Conservation (phyloP, 2,797 vertebrate species). For the Scolopax rusticola region DNA sequence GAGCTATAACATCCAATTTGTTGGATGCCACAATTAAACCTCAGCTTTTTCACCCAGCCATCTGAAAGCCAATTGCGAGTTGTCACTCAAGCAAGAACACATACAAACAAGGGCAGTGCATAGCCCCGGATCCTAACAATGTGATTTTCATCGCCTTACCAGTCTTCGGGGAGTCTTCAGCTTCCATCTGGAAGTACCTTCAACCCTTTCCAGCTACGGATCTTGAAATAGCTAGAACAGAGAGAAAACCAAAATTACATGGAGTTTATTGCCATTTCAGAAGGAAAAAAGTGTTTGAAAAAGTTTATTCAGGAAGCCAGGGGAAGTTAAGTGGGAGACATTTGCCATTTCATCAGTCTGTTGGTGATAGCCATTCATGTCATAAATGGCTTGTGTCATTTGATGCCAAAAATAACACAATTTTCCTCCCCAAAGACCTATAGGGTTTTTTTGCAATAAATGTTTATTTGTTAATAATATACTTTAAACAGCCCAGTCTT, state of each 20-base stretch:
- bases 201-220: conserved; percentile 47
- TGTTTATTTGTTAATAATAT: conserved; percentile 88
- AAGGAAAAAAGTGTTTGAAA: conserved; percentile 75
- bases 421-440: conserved; percentile 81
- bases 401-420: conserved; percentile 85
- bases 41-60: conserved; percentile 76
- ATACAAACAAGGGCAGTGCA: conserved; percentile 47
- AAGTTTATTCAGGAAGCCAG: conserved; percentile 79
- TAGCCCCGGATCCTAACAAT: conserved; percentile 54
- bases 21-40: conserved; percentile 83
- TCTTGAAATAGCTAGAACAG: conserved; percentile 68
- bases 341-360: conserved; percentile 79
- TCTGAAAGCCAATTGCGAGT: conserved; percentile 48
- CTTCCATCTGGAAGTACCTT: conserved; percentile 69
- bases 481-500: conserved; percentile 82
- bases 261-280: conserved; percentile 72
- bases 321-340: conserved; percentile 80
- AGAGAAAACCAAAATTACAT: conserved; percentile 77
- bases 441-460: conserved; percentile 80
- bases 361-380: conserved; percentile 82
- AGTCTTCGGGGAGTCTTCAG: conserved; percentile 69
- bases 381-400: conserved; percentile 84
- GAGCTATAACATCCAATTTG: conserved; percentile 84
- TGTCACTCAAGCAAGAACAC: conserved; percentile 77
- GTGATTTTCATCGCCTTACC: conserved; percentile 79